These are phyloP conservation scores for Tyria jacobaeae DNA, from an alignment of 2,888 invertebrate genomes.

Conservation along the genomic window DNA sequence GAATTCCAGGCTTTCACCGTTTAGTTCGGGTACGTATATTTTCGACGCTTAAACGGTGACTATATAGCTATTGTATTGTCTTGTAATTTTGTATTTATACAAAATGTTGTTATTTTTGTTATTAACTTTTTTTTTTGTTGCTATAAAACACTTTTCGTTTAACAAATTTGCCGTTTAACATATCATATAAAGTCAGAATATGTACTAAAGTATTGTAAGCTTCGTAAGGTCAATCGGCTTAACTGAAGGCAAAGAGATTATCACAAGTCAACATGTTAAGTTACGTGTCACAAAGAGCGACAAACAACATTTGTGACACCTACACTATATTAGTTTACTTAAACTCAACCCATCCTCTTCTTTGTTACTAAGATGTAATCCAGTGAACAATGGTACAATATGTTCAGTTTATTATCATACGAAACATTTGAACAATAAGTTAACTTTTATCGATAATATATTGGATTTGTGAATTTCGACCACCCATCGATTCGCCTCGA, in stretches of 20 bases:
- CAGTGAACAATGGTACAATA: constrained; percentile 39
- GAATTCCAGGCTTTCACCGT: no score
- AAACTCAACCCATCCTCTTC: constrained; percentile 25
- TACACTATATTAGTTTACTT: constrained; percentile 15
- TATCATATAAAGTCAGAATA: no score
- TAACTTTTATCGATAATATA: constrained; percentile 38
- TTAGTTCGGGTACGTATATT: no score
- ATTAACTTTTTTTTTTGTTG: no score
- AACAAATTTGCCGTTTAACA: no score
- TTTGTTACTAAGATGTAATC: constrained; percentile 29
- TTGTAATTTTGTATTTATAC: no score
- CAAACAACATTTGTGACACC: constrained; percentile 12
- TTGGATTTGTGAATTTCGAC: constrained; percentile 40
- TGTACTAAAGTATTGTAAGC: background rate
- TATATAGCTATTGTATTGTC: no score
- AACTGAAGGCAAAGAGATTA: background rate
- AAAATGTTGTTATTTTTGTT: no score
- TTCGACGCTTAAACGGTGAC: no score
- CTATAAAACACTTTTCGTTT: no score
- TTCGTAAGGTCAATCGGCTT: background rate
- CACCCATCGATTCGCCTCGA: constrained; percentile 33
- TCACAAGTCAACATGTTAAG: background rate
- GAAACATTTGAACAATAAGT: constrained; percentile 38
- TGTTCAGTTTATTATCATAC: constrained; percentile 33
- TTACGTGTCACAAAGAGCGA: background rate